A percentile compares a stretch with the other conserved stretches of the same genome.
Conservation (phyloP, 2,888 invertebrate genomes). For the Pachycephus smyrnensis region DNA sequence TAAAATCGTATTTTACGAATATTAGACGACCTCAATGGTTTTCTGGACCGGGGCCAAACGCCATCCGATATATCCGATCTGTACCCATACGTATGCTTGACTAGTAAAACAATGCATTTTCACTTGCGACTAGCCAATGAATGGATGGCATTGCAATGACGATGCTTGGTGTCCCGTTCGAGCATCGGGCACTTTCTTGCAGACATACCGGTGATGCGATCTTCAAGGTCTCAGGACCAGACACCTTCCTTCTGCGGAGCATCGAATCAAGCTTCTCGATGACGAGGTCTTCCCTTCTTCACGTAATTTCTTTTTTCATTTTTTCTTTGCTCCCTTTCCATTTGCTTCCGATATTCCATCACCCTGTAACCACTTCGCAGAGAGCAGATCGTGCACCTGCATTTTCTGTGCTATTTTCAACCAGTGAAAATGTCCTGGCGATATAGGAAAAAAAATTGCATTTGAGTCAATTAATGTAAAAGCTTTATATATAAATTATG, state of each 20-base stretch:
- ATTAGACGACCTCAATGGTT: not conserved
- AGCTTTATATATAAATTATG: no score
- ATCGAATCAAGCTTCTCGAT: not conserved
- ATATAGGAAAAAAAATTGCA: no score
- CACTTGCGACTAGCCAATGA: not conserved
- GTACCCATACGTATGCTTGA: not conserved
- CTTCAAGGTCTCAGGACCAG: not conserved
- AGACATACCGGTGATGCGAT: not conserved
- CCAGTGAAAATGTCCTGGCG: no score
- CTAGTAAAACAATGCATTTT: not conserved
- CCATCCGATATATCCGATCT: not conserved
- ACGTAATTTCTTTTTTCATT: not conserved
- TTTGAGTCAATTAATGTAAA: no score
- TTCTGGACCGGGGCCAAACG: not conserved
- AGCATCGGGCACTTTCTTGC: not conserved
- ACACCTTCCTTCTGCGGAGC: not conserved
- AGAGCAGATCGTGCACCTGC: no score
- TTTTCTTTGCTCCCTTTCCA: not conserved
- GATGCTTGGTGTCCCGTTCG: not conserved
- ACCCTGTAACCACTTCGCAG: no score
- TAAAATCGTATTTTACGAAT: not conserved
- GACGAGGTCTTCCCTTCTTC: not conserved
- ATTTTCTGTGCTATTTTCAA: no score
- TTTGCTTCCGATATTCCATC: not conserved
- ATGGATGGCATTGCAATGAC: not conserved